A percentile compares a stretch with the other conserved stretches of the same genome.
Conservation (phyloP, 2,113 vertebrate species). For the Pelvicachromis taeniatus region DNA sequence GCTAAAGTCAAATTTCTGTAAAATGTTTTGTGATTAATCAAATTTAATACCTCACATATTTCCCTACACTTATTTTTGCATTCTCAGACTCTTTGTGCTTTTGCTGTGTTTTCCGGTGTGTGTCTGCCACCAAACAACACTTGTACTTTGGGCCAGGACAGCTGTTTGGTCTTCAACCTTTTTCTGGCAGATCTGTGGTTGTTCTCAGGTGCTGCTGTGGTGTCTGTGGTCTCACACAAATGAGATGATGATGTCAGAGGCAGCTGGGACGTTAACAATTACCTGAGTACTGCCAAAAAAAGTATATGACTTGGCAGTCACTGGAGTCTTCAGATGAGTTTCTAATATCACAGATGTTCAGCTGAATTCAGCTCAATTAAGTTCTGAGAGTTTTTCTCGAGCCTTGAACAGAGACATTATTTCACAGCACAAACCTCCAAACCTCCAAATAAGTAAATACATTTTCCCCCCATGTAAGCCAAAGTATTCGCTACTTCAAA, state of each 20-base stretch:
- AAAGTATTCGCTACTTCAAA: not conserved
- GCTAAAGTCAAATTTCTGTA: not conserved
- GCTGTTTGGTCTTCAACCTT: not conserved
- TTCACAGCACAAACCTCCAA: not conserved
- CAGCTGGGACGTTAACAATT: conserved; percentile 18
- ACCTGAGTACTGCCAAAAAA: conserved; percentile 13
- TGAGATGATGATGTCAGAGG: not conserved
- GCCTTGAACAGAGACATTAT: not conserved
- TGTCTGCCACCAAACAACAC: not conserved
- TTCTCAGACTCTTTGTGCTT: not conserved
- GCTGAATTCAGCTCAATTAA: conserved; percentile 5
- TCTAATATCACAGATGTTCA: conserved; percentile 14
- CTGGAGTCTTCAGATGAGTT: not conserved
- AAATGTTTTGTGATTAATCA: not conserved
- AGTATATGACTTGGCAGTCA: not conserved
- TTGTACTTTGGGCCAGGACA: not conserved
- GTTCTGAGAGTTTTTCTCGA: not conserved
- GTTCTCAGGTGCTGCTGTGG: not conserved
- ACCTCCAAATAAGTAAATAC: not conserved
- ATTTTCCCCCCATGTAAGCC: not conserved
- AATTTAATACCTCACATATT: not conserved
- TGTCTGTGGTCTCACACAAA: not conserved
- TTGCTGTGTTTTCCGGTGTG: not conserved
- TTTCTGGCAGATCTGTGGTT: not conserved
- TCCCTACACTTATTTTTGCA: not conserved